Percentiles rank a stretch among this genome's conserved stretches.
phyloP scores from a whole-genome alignment of 2,888 invertebrate genomes.

The Campoletis raptor region DNA sequence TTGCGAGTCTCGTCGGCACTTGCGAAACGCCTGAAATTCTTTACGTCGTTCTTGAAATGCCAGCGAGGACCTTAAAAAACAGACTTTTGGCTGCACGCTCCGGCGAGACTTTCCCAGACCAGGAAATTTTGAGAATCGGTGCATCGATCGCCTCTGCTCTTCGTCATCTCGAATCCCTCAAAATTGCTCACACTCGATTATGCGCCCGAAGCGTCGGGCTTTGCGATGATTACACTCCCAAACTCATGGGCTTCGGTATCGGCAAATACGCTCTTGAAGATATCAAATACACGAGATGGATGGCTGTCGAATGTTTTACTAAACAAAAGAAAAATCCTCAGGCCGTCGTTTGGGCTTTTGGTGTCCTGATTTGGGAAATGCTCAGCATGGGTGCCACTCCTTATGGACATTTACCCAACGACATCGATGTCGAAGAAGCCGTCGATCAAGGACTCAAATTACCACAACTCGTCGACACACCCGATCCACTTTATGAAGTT shows the following conservation, averaged over 20 bases:
- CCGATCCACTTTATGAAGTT: conserved; percentile 92
- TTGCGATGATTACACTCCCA: conserved; percentile 88
- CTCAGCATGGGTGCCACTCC: conserved; percentile 92
- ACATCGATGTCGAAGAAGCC: conserved; percentile 85
- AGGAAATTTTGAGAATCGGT: conserved; percentile 83
- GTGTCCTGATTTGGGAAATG: conserved; percentile 93
- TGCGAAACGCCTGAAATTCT: conserved; percentile 92
- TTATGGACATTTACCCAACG: conserved; percentile 89
- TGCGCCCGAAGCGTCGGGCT: conserved; percentile 91
- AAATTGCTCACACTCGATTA: conserved; percentile 90
- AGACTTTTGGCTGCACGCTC: conserved; percentile 85
- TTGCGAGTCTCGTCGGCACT: conserved; percentile 91
- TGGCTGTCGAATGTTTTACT: conserved; percentile 91
- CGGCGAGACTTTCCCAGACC: conserved; percentile 79
- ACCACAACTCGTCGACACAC: conserved; percentile 90
- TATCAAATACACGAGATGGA: conserved; percentile 92
- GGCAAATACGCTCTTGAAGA: conserved; percentile 89
- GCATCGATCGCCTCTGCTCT: conserved; percentile 85
- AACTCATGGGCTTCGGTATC: conserved; percentile 91
- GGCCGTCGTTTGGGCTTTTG: conserved; percentile 94
- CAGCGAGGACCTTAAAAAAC: conserved; percentile 89
- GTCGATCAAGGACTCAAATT: conserved; percentile 90
- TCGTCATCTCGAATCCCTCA: conserved; percentile 84
- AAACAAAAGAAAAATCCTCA: conserved; percentile 88
- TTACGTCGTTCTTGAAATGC: conserved; percentile 91